Evolutionary conservation across 2,888 invertebrate genomes (phyloP).

Genomic region (Aricia artaxerxes): DNA sequence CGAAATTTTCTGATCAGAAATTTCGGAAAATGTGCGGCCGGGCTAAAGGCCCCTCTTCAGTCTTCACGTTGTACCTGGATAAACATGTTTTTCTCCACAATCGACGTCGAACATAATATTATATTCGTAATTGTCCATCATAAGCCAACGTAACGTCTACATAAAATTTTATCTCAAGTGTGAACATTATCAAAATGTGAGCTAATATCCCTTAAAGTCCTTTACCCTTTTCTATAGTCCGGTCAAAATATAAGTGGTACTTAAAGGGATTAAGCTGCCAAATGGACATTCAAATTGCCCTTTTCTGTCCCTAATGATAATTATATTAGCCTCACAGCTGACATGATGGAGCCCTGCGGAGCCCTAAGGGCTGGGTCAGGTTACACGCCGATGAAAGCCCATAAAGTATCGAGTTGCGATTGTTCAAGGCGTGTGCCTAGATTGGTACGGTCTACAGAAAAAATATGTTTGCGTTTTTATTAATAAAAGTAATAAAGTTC

Average conservation of each 20-base stretch:
- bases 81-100: no score
- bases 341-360: constrained; percentile 9
- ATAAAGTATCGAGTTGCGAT: constrained; percentile 34
- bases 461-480: constrained; percentile 28
- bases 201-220: not conserved
- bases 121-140: no score
- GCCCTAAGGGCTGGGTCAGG: not conserved
- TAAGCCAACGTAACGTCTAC: not conserved
- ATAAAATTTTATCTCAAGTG: not conserved
- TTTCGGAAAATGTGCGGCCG: no score
- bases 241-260: not conserved
- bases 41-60: no score
- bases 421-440: constrained; percentile 46
- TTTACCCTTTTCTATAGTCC: not conserved
- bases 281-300: constrained; percentile 10
- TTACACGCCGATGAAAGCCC: constrained; percentile 15
- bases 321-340: constrained; percentile 22
- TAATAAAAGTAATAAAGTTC: not conserved
- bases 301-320: constrained; percentile 2
- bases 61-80: no score
- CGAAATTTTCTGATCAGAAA: no score
- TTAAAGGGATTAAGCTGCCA: not conserved
- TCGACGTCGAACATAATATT: no score
- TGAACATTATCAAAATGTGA: not conserved
- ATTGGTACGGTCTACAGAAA: constrained; percentile 42